Base-by-base conservation (phyloP, 2,888 invertebrate genomes). In the Drosophila kuntzei region DNA sequence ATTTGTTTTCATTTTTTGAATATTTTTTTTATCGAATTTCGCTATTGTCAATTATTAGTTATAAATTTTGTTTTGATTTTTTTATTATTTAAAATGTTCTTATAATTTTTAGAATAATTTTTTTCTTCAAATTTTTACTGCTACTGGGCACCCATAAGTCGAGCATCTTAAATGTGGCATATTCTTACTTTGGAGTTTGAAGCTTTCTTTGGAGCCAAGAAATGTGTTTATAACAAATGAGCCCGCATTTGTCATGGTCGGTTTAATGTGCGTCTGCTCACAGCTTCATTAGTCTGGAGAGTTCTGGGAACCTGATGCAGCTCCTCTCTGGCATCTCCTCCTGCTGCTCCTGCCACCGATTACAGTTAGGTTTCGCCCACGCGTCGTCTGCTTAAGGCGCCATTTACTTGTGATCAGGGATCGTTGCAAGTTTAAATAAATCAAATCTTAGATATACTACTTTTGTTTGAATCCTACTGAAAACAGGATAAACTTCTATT, bases 211-310 rank as follows among this genome's bases (percentile, higher is more conserved):
- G 43, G 46, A 27, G 39, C 27, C 39, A 5, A 27, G 53, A 29
- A 39, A 37, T 73, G 64, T 65, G 58, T 29, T 49, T 22, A 37
- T 79, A 66, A 86, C 68, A 89, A 89, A 86, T 86, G 60, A 53
- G 54, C 25, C 18, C 27, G 27, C 81, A 89, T 86, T 89, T 71
- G 68, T 86, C 87, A 71, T 76, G 77, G 68, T 65, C 85, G 61
- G 74, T 70, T 86, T 84, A 86, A 87, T 76, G 85, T 76, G 84
- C 72, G 87, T 64, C 79, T 60, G 27, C 51, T 41, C 59, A 79
- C 74, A 76, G 60, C 84, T 87, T 87, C 88, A 81, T 87, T 77
- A 86, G 84, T 34, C 71, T 55, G 61, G 14, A 6, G 34, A 36
- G 12, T 79, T 74, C 79, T 57, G 57, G 27, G 75, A 73, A 78